These are phyloP conservation scores for Drosophila sucinea DNA, from an alignment of 1,140 invertebrate genomes.

Conservation along the genomic window DNA sequence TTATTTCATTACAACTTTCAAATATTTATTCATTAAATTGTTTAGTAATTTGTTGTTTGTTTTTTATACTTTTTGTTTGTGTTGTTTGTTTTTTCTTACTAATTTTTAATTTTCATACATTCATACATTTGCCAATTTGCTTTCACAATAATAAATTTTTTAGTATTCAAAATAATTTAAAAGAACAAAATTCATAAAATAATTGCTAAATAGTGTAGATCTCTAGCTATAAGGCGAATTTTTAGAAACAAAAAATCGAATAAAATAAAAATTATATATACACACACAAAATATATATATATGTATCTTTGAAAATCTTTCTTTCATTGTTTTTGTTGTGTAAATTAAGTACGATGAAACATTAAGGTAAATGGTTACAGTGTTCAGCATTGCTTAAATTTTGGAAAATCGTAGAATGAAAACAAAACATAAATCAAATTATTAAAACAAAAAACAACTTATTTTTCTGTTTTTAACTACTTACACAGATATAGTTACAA, in stretches of 20 bases:
- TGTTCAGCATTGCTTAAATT: constrained; percentile 20
- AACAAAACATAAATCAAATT: background rate
- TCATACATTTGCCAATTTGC: constrained; percentile 53
- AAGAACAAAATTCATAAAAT: constrained; percentile 20
- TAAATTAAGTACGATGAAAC: constrained; percentile 73
- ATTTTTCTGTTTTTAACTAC: constrained; percentile 39
- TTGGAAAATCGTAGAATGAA: constrained; percentile 27
- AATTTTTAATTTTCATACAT: constrained; percentile 67
- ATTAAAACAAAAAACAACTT: background rate
- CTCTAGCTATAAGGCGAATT: constrained; percentile 54
- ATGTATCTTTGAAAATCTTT: background rate
- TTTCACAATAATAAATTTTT: constrained; percentile 34
- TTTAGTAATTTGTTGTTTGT: constrained; percentile 60
- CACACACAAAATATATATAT: background rate
- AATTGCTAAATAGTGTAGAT: constrained; percentile 31
- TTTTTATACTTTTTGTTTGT: constrained; percentile 17
- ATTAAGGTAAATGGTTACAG: constrained; percentile 33
- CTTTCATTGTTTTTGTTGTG: constrained; percentile 32
- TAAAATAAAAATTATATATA: constrained; percentile 3
- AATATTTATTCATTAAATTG: constrained; percentile 74
- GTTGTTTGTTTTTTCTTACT: constrained; percentile 39
- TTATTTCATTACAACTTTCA: constrained; percentile 74
- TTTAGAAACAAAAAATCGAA: constrained; percentile 40
- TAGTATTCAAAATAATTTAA: constrained; percentile 12
- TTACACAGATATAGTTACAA: constrained; percentile 41